Percentiles rank a stretch among this genome's conserved stretches.
Conservation (phyloP, 2,888 invertebrate species). For the Elegia similella region DNA sequence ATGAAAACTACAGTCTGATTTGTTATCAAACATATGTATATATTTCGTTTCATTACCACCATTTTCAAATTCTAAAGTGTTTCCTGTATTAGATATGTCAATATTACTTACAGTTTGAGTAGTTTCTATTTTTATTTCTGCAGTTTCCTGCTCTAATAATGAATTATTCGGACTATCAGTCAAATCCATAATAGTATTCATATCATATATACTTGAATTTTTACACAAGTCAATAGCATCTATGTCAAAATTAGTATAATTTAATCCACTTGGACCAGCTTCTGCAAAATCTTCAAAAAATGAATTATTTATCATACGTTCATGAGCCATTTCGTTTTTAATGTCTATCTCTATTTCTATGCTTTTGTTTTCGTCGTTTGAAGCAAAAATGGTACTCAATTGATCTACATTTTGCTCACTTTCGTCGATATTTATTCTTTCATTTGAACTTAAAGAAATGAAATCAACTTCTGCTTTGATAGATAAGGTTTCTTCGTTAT, state of each 20-base stretch:
- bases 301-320: not conserved
- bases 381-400: not conserved
- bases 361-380: not conserved
- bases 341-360: constrained; percentile 6
- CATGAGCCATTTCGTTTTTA: not conserved
- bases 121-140: too few relatives aligned
- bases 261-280: not conserved
- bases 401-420: not conserved
- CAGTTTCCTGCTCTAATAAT: too few relatives aligned
- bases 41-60: not conserved
- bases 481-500: not conserved
- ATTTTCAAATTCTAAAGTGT: too few relatives aligned
- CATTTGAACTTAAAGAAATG: not conserved
- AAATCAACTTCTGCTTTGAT: not conserved
- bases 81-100: too few relatives aligned
- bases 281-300: not conserved
- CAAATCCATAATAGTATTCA: too few relatives aligned
- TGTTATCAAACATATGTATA: not conserved
- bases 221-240: too few relatives aligned
- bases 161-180: too few relatives aligned
- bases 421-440: not conserved
- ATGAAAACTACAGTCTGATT: constrained; percentile 43
- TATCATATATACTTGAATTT: too few relatives aligned
- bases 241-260: too few relatives aligned
- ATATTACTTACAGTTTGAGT: too few relatives aligned